Evolutionary conservation across 2,888 invertebrate genomes (phyloP), one percentile per base, ranked within the genome.

Genomic region (Eucera pruinosa): DNA sequence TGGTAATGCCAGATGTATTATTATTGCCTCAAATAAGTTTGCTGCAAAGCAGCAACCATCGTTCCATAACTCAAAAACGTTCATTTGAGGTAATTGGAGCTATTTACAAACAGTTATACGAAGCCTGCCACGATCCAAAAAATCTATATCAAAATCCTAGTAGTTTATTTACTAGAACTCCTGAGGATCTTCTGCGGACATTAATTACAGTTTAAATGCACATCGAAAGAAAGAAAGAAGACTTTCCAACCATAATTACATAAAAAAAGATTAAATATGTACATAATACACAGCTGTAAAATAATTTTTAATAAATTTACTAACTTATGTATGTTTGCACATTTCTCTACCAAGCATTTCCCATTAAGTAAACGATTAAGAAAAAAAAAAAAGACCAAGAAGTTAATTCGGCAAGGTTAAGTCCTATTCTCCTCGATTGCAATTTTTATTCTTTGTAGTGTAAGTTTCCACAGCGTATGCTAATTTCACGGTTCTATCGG

Each of bases 21-120:
- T 93, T 97, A 33, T 92, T 99, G 77, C 97, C 97, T 0, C 98
- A 99, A 93, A 96, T 98, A 78, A 96, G 96, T 88, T 94, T 97
- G 61, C 94, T 98, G 23, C 94, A 97, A 85, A 97, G 98, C 88
- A 96, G 96, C 68, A 95, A 95, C 68, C 96, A 97, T 92, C 95
- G 96, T 81, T 93, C 94, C 33, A 85, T 87, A 7, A 95, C 97
- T 0, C 97, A 97, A 88, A 96, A 95, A 89, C 94, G 97, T 82
- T 95, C 98, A 1, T 96, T 97, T 91, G 96, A 97, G 92, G 96
- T 98, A 3, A 96, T 98, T 80, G 94, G 96, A 71, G 96, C 97
- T 30, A 97, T 98, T 87, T 98, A 98, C 91, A 95, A 95, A 80
- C 97, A 98, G 91, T 94, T 98, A 30, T 96, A 97, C 92, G 95